Conservation (phyloP, 2,113 vertebrate genomes). For the Cyanoramphus novaezelandiae region DNA sequence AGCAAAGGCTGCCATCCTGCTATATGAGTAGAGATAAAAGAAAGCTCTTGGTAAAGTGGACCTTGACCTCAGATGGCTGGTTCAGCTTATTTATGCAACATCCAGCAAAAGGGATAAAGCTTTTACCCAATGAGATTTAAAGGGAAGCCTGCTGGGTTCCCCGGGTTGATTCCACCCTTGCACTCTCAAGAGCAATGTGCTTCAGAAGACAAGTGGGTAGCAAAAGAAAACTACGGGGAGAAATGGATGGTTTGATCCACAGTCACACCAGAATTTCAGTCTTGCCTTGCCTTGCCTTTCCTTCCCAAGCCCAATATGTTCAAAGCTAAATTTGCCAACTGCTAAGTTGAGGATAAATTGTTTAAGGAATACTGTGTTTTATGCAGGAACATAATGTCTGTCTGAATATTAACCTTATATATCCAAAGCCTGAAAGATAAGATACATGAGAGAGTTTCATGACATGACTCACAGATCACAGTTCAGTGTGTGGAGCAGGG, state of each 20-base stretch:
- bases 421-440: background rate
- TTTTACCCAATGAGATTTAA: background rate
- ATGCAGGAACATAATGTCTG: background rate
- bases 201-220: background rate
- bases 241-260: background rate
- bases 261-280: background rate
- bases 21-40: background rate
- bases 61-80: background rate
- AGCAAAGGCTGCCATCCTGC: background rate
- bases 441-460: background rate
- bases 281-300: background rate
- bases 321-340: background rate
- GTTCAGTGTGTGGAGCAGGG: background rate
- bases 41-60: background rate
- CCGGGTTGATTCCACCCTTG: background rate
- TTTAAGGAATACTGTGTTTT: background rate
- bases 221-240: background rate
- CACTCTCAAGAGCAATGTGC: background rate
- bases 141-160: background rate
- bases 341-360: background rate
- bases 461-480: background rate
- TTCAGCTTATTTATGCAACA: background rate
- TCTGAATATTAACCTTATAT: background rate
- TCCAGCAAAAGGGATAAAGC: background rate
- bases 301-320: background rate